A percentile compares a stretch with the other conserved stretches of the same genome.
These are phyloP conservation scores for Exephanes ischioxanthus DNA, from an alignment of 2,888 invertebrate genomes.

Conservation along the genomic window DNA sequence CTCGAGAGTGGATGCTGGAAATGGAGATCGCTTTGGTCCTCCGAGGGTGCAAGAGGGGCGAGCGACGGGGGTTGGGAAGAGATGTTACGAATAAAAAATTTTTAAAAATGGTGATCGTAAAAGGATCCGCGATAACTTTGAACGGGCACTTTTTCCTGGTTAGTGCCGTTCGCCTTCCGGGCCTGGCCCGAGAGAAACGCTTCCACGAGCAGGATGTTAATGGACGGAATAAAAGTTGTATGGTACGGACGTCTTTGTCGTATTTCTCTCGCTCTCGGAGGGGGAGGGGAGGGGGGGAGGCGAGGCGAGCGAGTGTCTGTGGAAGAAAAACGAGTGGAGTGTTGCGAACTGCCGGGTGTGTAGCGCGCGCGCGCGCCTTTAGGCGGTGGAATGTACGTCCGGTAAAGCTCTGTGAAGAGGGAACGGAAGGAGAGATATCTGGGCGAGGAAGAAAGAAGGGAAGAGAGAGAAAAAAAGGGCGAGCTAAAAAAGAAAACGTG, in stretches of 20 bases:
- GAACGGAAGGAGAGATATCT: slow-evolving; percentile 23
- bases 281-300: background rate
- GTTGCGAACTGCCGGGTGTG: slow-evolving; percentile 66
- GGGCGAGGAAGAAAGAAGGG: background rate
- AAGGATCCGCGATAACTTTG: slow-evolving; percentile 48
- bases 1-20: slow-evolving; percentile 7
- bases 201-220: slow-evolving; percentile 61
- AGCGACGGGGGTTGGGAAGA: background rate
- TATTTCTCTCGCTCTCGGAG: slow-evolving; percentile 46
- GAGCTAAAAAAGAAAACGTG: slow-evolving; percentile 12
- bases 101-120: slow-evolving; percentile 45
- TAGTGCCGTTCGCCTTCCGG: slow-evolving; percentile 36
- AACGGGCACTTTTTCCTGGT: slow-evolving; percentile 37
- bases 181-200: slow-evolving; percentile 37
- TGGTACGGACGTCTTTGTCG: slow-evolving; percentile 65
- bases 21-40: slow-evolving; percentile 36
- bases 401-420: slow-evolving; percentile 32
- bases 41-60: no score
- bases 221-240: slow-evolving; percentile 68
- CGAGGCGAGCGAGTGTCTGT: slow-evolving; percentile 48
- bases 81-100: slow-evolving; percentile 13
- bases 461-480: background rate
- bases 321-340: slow-evolving; percentile 67
- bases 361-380: slow-evolving; percentile 41
- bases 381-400: slow-evolving; percentile 42